These are phyloP conservation scores for Lumbricus terrestris DNA, from an alignment of 2,888 invertebrate species.

Conservation along the genomic window DNA sequence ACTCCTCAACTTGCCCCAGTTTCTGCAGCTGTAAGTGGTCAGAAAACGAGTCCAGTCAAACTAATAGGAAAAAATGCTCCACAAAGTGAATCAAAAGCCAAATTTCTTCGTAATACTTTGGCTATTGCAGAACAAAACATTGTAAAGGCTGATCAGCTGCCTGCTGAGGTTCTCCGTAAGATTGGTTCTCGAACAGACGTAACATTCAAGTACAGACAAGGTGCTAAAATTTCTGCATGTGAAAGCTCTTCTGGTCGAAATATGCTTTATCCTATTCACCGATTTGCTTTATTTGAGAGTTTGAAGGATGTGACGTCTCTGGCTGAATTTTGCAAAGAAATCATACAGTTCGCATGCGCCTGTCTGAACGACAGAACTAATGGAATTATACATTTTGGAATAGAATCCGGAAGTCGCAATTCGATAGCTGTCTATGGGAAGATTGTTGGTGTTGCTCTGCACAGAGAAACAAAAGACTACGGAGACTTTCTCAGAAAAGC, in stretches of 20 bases:
- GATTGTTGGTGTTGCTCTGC: slow-evolving; percentile 27
- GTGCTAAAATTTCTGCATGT: background rate
- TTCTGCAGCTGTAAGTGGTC: background rate
- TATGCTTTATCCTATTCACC: slow-evolving; percentile 19
- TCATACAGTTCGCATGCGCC: slow-evolving; percentile 31
- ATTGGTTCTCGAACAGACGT: background rate
- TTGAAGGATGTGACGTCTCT: background rate
- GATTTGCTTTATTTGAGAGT: slow-evolving; percentile 11
- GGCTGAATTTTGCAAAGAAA: background rate
- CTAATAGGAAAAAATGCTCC: slow-evolving; percentile 11
- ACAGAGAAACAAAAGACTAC: slow-evolving; percentile 22
- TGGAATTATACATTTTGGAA: slow-evolving; percentile 39
- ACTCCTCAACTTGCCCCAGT: background rate
- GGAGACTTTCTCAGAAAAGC: slow-evolving; percentile 27
- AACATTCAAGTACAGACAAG: slow-evolving; percentile 1
- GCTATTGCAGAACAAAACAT: background rate
- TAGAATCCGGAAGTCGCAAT: slow-evolving; percentile 16
- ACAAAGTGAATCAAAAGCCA: background rate
- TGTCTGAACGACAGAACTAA: slow-evolving; percentile 39
- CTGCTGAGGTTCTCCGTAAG: background rate
- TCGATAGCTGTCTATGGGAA: slow-evolving; percentile 21
- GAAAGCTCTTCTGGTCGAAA: background rate
- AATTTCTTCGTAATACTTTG: background rate
- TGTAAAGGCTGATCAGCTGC: background rate
- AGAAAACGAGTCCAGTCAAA: slow-evolving; percentile 4